These are phyloP conservation scores for Halictus quadricinctus DNA, from an alignment of 2,888 invertebrate genomes.

Conservation along the genomic window DNA sequence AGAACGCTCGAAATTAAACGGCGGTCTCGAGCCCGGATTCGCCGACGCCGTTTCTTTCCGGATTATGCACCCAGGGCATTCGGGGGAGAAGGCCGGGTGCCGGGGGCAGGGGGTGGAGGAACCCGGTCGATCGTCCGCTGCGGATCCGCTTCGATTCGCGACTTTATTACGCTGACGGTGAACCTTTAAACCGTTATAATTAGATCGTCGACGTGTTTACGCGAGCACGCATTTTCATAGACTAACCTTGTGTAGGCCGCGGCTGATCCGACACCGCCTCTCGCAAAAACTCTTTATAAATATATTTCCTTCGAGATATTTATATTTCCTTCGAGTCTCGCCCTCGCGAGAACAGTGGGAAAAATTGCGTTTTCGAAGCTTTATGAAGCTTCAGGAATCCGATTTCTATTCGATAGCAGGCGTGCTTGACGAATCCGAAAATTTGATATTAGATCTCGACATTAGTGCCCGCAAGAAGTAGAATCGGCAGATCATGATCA, in stretches of 20 bases:
- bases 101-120: not conserved
- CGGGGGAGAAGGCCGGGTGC: not conserved
- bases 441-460: not conserved
- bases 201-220: not conserved
- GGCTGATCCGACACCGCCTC: not conserved
- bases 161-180: not conserved
- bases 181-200: conserved; percentile 1
- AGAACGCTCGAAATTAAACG: conserved; percentile 24
- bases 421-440: not conserved
- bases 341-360: too few species aligned
- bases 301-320: not conserved
- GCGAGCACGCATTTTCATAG: not conserved
- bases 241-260: not conserved
- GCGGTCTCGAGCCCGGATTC: conserved; percentile 11
- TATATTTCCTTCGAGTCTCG: not conserved
- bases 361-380: too few species aligned
- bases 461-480: not conserved
- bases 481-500: not conserved
- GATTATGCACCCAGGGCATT: conserved; percentile 1
- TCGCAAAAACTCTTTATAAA: not conserved
- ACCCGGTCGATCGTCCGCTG: not conserved
- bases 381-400: too few species aligned
- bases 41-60: conserved; percentile 2
- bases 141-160: not conserved
- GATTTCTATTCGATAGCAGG: not conserved